Percentiles rank a stretch among this genome's conserved stretches.
phyloP scores from a whole-genome alignment of 2,888 invertebrate genomes.

The Orchesella flavescens region DNA sequence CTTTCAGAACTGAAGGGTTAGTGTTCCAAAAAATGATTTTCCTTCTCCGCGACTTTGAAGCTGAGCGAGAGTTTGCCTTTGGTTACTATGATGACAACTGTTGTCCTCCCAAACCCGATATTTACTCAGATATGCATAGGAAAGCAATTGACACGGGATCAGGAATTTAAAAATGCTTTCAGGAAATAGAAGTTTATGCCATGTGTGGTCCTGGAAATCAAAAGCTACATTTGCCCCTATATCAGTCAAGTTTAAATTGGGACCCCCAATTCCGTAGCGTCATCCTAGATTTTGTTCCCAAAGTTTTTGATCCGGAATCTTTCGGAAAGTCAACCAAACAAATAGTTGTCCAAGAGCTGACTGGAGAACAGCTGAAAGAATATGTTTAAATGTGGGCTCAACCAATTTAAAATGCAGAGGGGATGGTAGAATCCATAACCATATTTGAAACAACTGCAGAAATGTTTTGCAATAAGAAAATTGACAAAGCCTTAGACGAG shows the following conservation, averaged over 20 bases:
- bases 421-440: neutral
- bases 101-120: neutral
- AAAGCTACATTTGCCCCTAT: neutral
- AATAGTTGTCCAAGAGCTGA: neutral
- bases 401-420: neutral
- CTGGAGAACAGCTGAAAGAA: neutral
- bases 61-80: neutral
- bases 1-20: neutral
- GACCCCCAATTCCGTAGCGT: neutral
- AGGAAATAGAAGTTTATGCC: conserved; percentile 3
- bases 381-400: conserved; percentile 2
- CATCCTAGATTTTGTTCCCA: neutral
- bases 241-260: neutral
- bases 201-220: neutral
- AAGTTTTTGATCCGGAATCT: neutral
- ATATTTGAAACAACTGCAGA: conserved; percentile 6
- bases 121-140: neutral
- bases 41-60: conserved; percentile 7
- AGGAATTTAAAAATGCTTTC: conserved; percentile 5
- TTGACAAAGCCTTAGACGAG: neutral
- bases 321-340: neutral
- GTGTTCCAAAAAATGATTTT: conserved; percentile 7
- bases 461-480: conserved; percentile 9
- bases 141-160: neutral
- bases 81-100: conserved; percentile 11